Conservation (phyloP, 2,888 invertebrate genomes). For the Salpingus planirostris region DNA sequence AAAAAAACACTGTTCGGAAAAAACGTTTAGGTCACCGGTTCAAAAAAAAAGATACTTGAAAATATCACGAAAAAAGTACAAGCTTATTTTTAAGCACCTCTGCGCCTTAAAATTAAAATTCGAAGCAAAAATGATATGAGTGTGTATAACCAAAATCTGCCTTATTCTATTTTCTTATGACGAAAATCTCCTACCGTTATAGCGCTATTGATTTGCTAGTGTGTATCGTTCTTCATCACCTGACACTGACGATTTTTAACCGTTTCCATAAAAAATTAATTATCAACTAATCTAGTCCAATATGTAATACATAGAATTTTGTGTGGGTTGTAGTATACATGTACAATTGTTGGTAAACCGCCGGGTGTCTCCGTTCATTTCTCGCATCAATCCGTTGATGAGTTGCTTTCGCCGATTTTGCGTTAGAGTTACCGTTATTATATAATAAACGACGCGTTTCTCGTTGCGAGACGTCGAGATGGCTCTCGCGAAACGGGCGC, state of each 20-base stretch:
- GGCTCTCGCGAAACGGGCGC: no score
- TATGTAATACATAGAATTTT: constrained; percentile 47
- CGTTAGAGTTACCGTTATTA: constrained; percentile 24
- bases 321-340: constrained; percentile 51
- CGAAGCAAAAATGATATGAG: constrained; percentile 46
- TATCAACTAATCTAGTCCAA: constrained; percentile 45
- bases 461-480: no score
- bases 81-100: constrained; percentile 64
- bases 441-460: constrained; percentile 4
- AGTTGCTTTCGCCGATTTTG: no score
- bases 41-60: constrained; percentile 41
- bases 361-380: constrained; percentile 40
- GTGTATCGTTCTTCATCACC: constrained; percentile 43
- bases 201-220: constrained; percentile 44
- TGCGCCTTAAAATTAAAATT: constrained; percentile 61
- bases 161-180: constrained; percentile 59
- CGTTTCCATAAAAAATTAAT: constrained; percentile 40
- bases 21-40: constrained; percentile 49
- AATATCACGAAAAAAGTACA: constrained; percentile 60
- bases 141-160: constrained; percentile 60
- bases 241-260: constrained; percentile 44
- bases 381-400: constrained; percentile 20
- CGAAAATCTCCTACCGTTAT: constrained; percentile 47
- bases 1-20: constrained; percentile 39
- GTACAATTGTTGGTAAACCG: constrained; percentile 46